Evolutionary conservation across 2,888 invertebrate genomes (phyloP).

Genomic region (Cerastis leucographa): DNA sequence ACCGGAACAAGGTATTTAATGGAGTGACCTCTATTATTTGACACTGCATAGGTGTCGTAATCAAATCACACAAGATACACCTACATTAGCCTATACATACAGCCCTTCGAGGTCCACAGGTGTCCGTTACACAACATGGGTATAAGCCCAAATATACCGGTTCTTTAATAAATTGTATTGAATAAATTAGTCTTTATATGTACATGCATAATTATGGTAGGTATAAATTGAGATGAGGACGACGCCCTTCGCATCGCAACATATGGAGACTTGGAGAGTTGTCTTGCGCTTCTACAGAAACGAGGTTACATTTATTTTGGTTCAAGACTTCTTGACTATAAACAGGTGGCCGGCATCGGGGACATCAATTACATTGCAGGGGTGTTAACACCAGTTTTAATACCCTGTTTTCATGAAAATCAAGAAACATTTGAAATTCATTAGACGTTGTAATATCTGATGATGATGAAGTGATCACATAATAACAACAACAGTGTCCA

Average conservation of each 20-base stretch:
- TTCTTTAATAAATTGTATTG: constrained; percentile 15
- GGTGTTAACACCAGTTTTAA: constrained; percentile 2
- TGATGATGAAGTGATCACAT: constrained; percentile 17
- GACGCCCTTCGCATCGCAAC: constrained; percentile 75
- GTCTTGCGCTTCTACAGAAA: constrained; percentile 77
- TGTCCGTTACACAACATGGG: constrained; percentile 24
- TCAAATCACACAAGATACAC: constrained; percentile 5
- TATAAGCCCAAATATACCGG: constrained; percentile 19
- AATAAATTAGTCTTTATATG: constrained; percentile 46
- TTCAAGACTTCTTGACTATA: constrained; percentile 73
- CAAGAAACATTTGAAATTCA: constrained; percentile 4
- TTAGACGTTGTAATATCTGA: constrained; percentile 30
- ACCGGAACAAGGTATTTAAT: constrained; percentile 20
- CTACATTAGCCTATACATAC: constrained; percentile 8
- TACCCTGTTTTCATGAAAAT: not conserved
- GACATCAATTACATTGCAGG: constrained; percentile 31
- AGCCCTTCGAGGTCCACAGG: constrained; percentile 19
- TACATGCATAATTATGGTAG: constrained; percentile 13
- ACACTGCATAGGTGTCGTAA: constrained; percentile 3
- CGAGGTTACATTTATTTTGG: constrained; percentile 80
- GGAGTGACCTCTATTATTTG: constrained; percentile 22
- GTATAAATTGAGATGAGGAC: constrained; percentile 69
- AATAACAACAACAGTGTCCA: constrained; percentile 33
- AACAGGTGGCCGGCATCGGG: constrained; percentile 46
- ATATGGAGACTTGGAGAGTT: constrained; percentile 75